phyloP scores from a whole-genome alignment of 2,113 vertebrate species.

The Oxyruncus cristatus region DNA sequence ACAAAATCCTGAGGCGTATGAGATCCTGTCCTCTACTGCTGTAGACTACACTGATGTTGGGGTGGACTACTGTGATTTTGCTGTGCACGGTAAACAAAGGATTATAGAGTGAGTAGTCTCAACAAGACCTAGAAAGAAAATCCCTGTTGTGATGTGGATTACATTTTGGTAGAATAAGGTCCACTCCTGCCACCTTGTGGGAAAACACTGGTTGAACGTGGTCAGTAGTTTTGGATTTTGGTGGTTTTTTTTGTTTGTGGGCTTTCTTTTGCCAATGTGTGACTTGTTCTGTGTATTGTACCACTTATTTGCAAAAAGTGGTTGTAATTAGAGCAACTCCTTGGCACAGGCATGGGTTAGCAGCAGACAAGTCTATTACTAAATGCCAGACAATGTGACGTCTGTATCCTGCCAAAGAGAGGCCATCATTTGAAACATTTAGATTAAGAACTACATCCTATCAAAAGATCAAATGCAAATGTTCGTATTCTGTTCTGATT shows the following conservation, averaged over 20 bases:
- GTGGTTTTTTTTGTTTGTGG: not conserved
- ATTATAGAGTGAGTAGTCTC: slow-evolving; percentile 87
- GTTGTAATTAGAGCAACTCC: not conserved
- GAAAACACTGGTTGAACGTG: not conserved
- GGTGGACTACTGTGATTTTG: slow-evolving; percentile 90
- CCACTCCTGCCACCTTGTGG: slow-evolving; percentile 64
- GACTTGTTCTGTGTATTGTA: not conserved
- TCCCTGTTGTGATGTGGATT: not conserved
- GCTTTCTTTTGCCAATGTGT: not conserved
- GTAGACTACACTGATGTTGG: slow-evolving; percentile 90
- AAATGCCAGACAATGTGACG: not conserved
- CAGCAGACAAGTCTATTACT: not conserved
- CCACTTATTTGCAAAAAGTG: not conserved
- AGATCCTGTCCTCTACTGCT: slow-evolving; percentile 78
- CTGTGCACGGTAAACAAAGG: slow-evolving; percentile 87
- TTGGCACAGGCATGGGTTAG: not conserved
- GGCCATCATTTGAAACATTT: not conserved
- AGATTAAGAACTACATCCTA: not conserved
- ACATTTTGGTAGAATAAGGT: not conserved
- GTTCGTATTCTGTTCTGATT: not conserved
- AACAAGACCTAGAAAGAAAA: not conserved
- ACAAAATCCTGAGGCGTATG: slow-evolving; percentile 84
- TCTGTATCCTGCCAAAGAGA: not conserved
- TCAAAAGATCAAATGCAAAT: not conserved
- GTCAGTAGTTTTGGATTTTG: not conserved